phyloP scores from a whole-genome alignment of 2,888 invertebrate genomes.

The Timema podura region DNA sequence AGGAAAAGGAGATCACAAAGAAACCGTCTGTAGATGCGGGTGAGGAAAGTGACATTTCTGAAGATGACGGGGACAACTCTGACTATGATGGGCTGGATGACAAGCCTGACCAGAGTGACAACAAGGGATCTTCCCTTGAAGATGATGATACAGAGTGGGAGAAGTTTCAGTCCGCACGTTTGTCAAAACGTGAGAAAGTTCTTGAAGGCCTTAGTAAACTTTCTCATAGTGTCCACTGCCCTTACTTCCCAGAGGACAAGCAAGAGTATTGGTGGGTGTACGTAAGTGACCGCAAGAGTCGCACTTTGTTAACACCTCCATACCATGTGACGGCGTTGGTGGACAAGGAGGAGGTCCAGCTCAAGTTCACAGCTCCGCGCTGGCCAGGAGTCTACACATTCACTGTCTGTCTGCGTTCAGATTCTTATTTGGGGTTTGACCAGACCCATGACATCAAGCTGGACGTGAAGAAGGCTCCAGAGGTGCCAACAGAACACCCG shows the following conservation, averaged over 20 bases:
- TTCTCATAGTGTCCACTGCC: slow-evolving; percentile 96
- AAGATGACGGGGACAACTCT: slow-evolving; percentile 50
- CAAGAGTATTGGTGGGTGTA: slow-evolving; percentile 99
- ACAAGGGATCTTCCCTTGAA: slow-evolving; percentile 50
- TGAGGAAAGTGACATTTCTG: slow-evolving; percentile 52
- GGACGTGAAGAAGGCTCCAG: slow-evolving; percentile 94
- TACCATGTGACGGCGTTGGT: slow-evolving; percentile 91
- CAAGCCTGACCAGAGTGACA: slow-evolving; percentile 37
- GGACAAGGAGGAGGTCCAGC: slow-evolving; percentile 82
- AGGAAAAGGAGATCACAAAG: slow-evolving; percentile 2
- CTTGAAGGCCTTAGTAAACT: slow-evolving; percentile 90
- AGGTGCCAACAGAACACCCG: slow-evolving; percentile 87
- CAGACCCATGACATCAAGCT: slow-evolving; percentile 91
- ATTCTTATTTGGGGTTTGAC: slow-evolving; percentile 97
- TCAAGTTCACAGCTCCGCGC: slow-evolving; percentile 94
- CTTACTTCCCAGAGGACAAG: slow-evolving; percentile 90
- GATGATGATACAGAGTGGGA: slow-evolving; percentile 93
- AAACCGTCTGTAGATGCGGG: slow-evolving; percentile 24
- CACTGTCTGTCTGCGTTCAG: slow-evolving; percentile 89
- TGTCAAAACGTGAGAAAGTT: slow-evolving; percentile 79
- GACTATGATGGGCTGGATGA: slow-evolving; percentile 51
- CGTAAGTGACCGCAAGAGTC: slow-evolving; percentile 91
- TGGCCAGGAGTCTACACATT: slow-evolving; percentile 92
- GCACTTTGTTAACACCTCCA: slow-evolving; percentile 86
- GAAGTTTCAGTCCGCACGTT: slow-evolving; percentile 74